Evolutionary conservation across 2,113 vertebrate genomes (phyloP), one percentile per base, ranked within the genome.

Genomic region (Promerops cafer): DNA sequence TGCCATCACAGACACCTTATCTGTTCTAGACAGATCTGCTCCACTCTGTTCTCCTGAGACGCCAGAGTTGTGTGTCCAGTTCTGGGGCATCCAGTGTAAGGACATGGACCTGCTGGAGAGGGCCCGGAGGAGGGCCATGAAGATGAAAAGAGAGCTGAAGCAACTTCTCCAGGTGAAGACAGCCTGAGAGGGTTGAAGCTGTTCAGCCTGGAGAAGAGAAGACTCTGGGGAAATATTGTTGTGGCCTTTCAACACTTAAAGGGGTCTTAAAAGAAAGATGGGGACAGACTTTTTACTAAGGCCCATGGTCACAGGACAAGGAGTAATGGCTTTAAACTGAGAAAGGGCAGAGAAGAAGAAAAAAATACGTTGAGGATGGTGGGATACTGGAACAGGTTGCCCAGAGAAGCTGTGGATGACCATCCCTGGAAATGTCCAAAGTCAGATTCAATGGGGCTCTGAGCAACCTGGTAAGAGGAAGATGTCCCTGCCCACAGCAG

Each of bases 281-380:
- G 2, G 8, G 13, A 59, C 16, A 52, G 18, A 47, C 4, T 14
- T 83, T 63, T 83, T 65, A 60, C 10, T 4, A 39, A n/a, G 7
- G 31, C 39, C 44, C 54, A 7, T 23, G 65, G 22, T 35, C 21
- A 49, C 12, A 82, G 5, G 10, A 53, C 15, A 78, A 78, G 6
- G 9, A 11, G 5, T 6, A 56, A 93, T 3, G 9, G 45, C 39
- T 93, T 83, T 60, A 61, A 83, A 54, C 33, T 39, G n/a, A 64
- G 72, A 59, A 26, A 49, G 10, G 8, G 13, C 10, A 78, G n/a
- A 63, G 31, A 50, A 76, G 42, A 35, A 35, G 27, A 49, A 64
- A 26, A 30, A 76, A 33, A 9, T 31, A 57, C 0, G 0, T n/a
- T 1, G 1, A 82, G 26, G 27, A 54, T 35, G 18, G 28, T 49